Evolutionary conservation across 2,888 invertebrate species (phyloP).

Genomic region (Spodoptera littoralis): DNA sequence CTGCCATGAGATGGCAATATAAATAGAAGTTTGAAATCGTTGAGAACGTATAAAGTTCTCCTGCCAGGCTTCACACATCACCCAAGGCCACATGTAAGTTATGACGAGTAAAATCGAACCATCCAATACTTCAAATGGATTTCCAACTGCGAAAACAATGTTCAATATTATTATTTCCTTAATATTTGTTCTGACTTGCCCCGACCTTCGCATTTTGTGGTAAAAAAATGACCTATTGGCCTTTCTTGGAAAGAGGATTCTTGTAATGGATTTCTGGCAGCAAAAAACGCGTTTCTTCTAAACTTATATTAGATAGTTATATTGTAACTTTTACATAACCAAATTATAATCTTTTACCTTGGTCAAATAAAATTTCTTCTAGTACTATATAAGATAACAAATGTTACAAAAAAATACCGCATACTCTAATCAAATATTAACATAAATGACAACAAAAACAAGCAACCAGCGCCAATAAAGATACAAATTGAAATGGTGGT

Average conservation of each 20-base stretch:
- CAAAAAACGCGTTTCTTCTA: too few relatives aligned
- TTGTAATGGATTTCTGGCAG: too few relatives aligned
- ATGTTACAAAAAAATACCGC: conserved; percentile 15
- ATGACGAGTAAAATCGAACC: conserved; percentile 19
- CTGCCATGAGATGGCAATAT: conserved; percentile 40
- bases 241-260: too few relatives aligned
- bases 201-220: too few relatives aligned
- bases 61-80: conserved; percentile 32
- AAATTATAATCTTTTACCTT: too few relatives aligned
- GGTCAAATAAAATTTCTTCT: background rate
- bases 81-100: conserved; percentile 39
- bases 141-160: too few relatives aligned
- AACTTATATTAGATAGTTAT: too few relatives aligned
- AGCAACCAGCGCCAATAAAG: conserved; percentile 45
- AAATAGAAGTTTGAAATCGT: conserved; percentile 44
- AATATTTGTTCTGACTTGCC: too few relatives aligned
- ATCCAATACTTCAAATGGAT: conserved; percentile 1
- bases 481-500: conserved; percentile 51
- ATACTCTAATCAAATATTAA: conserved; percentile 40
- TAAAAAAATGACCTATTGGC: too few relatives aligned
- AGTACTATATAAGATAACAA: conserved; percentile 1
- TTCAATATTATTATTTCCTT: too few relatives aligned
- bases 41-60: conserved; percentile 41
- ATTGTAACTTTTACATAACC: too few relatives aligned
- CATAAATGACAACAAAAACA: conserved; percentile 35